Base-by-base conservation (phyloP, 2,113 vertebrate species). In the Nymphicus hollandicus region DNA sequence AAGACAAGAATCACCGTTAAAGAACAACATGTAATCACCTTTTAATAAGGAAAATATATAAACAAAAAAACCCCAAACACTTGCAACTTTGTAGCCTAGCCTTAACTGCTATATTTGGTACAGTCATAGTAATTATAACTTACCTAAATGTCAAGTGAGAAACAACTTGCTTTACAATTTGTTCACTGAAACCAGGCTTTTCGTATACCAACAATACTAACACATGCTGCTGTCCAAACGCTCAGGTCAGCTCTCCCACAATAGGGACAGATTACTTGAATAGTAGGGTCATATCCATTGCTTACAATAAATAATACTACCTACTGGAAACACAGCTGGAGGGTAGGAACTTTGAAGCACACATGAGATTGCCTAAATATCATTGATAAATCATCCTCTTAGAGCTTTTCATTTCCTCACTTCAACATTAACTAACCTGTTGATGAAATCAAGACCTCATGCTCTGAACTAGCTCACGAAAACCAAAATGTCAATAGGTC, bases 401-500 rank as follows among this genome's bases (percentile, higher is more conserved):
- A 70, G 0, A 14, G 39, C 47, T 81, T 96, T 77, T 50, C 55
- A 91, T 78, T 94, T 92, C 90, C 72, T 84, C 92, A 81, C 35
- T 84, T 94, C 82, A 89, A 80, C n/a, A 63, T 58, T 94, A 79
- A 46, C 80, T 43, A 71, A 11, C 17, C 83, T 81, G 77, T 81
- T 94, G 87, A 92, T 63, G 61, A 95, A 94, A 92, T 80, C 61
- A 84, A 89, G 73, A 92, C 73, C 52, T 91, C 66, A 81, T 91
- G 74, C 71, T 63, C 88, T 82, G 46, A 96, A 89, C 65, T 66
- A 89, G 84, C 1, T 80, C 93, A 96, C 10, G 7, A 81, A 94
- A 94, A 73, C 91, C 92, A 87, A 96, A 96, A 94, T 72, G 91
- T 97, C 95, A 97, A 84, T 83, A 92, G 81, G 89, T 87, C 95